Base-by-base conservation (phyloP, 2,113 vertebrate species). In the Hippocampus barbouri region DNA sequence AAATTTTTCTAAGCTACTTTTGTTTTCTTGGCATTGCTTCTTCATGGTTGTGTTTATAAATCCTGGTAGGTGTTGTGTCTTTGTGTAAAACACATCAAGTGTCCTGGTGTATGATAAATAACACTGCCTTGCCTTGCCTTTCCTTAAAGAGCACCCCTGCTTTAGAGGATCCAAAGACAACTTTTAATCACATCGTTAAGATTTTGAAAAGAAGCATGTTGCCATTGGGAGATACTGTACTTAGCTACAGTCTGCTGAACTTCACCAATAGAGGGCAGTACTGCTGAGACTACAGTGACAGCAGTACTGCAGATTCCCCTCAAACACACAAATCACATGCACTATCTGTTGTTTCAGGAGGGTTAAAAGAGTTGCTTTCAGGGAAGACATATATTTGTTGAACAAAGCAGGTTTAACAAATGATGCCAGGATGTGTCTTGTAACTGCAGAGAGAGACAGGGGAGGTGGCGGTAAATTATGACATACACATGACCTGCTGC, bases 251-350 rank as follows among this genome's bases (percentile, higher is more conserved):
- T 65, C 45, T 71, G 18, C 49, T 66, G 34, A 41, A 15, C 18
- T 73, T 81, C 53, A 88, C 90, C 91, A 92, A 91, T 88, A 92
- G 91, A 91, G 88, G 91, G 90, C 89, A 83, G 81, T 83, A 78
- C 74, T 83, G 83, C 68, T 83, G 75, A 91, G 83, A 86, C 73
- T 74, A 79, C 59, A 57, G 47, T 27, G 67, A 80, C 72, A 38
- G 71, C 25, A 54, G 70, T 27, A 25, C 25, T 25, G 75, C 67
- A 66, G n/a, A 25, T 75, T 67, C 45, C 49, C 77, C 30, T 65
- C 0, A 54, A 65, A 67, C 65, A 71, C 70, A 86, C 70, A 81
- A 71, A 83, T 87, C 80, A 85, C 59, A 71, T 69, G 45, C 23
- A 66, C 76, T 62, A 75, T 71, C 16, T 77, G 73, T 43, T 76